These are phyloP conservation scores for Actenoides hombroni DNA, from an alignment of 2,113 vertebrate genomes.

Conservation along the genomic window DNA sequence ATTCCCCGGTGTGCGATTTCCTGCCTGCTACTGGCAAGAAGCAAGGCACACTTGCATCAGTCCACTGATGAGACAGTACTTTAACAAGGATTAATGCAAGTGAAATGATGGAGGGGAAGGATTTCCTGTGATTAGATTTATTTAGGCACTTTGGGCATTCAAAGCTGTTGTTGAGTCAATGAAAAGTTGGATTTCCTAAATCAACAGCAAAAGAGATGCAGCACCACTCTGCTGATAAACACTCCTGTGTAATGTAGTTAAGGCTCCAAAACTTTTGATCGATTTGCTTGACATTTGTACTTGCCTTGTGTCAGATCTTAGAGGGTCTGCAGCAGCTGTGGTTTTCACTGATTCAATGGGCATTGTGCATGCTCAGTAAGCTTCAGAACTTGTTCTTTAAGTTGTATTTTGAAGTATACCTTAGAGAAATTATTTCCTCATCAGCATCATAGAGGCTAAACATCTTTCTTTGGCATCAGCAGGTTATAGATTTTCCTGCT, in stretches of 20 bases:
- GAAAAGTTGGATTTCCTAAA: constrained; percentile 28
- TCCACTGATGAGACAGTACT: background rate
- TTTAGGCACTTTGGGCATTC: constrained; percentile 16
- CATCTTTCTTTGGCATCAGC: background rate
- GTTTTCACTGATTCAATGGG: background rate
- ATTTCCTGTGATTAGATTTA: constrained; percentile 42
- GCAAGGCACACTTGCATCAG: background rate
- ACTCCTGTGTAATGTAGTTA: constrained; percentile 15
- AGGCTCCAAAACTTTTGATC: background rate
- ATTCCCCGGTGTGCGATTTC: background rate
- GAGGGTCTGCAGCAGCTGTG: background rate
- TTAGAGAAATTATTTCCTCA: background rate
- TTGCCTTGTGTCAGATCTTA: background rate
- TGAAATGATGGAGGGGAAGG: background rate
- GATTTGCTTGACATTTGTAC: constrained; percentile 14
- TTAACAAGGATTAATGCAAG: background rate
- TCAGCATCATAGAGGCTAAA: background rate
- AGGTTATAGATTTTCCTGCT: background rate
- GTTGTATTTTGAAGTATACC: background rate
- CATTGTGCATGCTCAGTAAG: background rate
- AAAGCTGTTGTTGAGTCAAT: constrained; percentile 18
- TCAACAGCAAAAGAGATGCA: background rate
- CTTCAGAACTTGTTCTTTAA: constrained; percentile 1
- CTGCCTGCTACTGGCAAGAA: background rate
- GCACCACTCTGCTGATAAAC: constrained; percentile 14